Evolutionary conservation across 2,888 invertebrate species (phyloP).

Genomic region (Andrena bicolor): DNA sequence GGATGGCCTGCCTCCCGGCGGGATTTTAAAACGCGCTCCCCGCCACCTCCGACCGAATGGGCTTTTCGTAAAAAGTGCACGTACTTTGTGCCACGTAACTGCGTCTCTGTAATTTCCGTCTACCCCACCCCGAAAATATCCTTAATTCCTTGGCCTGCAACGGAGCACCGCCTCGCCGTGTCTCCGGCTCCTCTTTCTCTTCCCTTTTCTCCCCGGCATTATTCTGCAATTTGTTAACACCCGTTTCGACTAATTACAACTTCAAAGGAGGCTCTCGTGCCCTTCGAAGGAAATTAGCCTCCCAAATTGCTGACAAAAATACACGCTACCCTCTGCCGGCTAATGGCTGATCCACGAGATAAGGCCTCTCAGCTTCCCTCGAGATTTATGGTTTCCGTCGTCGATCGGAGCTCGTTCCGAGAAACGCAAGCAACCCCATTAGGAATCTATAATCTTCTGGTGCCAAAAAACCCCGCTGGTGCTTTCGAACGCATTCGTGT

Average conservation of each 20-base stretch:
- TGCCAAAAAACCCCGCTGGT: background rate
- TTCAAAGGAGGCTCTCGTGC: background rate
- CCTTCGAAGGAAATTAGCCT: conserved; percentile 15
- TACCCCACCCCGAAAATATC: conserved; percentile 27
- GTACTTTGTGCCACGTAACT: conserved; percentile 42
- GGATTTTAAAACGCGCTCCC: conserved; percentile 33
- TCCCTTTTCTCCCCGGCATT: background rate
- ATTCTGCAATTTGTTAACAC: conserved; percentile 35
- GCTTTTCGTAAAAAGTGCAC: conserved; percentile 46
- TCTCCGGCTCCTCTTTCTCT: background rate
- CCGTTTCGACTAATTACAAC: conserved; percentile 22
- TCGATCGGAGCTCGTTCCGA: conserved; percentile 4
- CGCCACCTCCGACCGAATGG: conserved; percentile 34
- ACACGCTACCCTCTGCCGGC: background rate
- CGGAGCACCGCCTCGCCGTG: conserved; percentile 1
- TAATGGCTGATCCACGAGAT: conserved; percentile 25
- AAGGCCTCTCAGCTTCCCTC: background rate
- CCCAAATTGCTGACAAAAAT: conserved; percentile 18
- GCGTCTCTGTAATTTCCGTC: conserved; percentile 29
- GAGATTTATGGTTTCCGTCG: conserved; percentile 27
- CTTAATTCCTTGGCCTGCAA: conserved; percentile 28
- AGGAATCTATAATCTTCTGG: conserved; percentile 5
- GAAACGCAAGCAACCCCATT: conserved; percentile 3
- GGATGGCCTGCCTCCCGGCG: conserved; percentile 26
- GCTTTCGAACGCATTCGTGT: background rate